phyloP scores from a whole-genome alignment of 2,888 invertebrate genomes.

The Chamaedrilus cognettii region DNA sequence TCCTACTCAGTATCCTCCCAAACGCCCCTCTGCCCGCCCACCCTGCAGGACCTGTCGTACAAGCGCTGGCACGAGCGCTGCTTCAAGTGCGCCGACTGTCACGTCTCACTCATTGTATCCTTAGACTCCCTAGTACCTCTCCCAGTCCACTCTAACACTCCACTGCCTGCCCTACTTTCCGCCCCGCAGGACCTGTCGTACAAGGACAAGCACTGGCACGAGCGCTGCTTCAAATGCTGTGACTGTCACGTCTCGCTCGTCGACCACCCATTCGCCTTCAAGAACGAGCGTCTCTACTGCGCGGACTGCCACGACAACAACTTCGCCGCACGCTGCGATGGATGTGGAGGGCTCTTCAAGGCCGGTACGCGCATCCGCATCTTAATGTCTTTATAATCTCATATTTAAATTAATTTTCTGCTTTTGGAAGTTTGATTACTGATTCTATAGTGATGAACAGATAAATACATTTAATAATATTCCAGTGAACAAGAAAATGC shows the following conservation, averaged over 20 bases:
- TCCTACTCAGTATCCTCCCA: too few relatives aligned
- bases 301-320: constrained; percentile 99
- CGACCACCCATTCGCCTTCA: constrained; percentile 99
- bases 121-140: too few relatives aligned
- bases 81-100: constrained; percentile 98
- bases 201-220: constrained; percentile 99
- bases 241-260: constrained; percentile 98
- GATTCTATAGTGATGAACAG: too few relatives aligned
- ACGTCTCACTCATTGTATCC: constrained; percentile 95
- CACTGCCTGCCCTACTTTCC: too few relatives aligned
- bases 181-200: constrained; percentile 96
- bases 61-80: constrained; percentile 99
- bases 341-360: constrained; percentile 97
- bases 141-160: too few relatives aligned
- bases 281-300: constrained; percentile 99
- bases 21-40: too few relatives aligned
- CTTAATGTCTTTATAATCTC: too few relatives aligned
- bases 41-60: constrained; percentile 99
- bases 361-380: constrained; percentile 71
- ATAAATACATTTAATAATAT: too few relatives aligned
- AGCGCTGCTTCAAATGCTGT: constrained; percentile 98
- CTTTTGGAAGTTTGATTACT: too few relatives aligned
- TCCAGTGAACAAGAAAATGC: too few relatives aligned
- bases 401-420: too few relatives aligned
- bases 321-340: constrained; percentile 99